These are phyloP conservation scores for Virgularia gustaviana DNA, from an alignment of 92 coral and sea anemone genomes.

Conservation along the genomic window DNA sequence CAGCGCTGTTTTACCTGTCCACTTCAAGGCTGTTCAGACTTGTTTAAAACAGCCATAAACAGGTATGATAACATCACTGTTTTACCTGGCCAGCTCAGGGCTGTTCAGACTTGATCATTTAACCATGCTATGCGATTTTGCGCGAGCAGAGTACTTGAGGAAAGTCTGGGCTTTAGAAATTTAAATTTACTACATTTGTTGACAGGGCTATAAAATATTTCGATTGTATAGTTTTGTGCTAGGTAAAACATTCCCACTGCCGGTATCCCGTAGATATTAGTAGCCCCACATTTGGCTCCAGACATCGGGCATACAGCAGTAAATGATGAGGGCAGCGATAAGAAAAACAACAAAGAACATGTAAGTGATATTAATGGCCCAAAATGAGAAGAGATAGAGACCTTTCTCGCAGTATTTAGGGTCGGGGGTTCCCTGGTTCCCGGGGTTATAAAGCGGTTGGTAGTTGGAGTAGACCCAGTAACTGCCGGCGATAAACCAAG, in stretches of 20 bases:
- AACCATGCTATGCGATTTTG: no score
- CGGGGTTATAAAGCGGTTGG: conserved; percentile 24
- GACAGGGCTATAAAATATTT: no score
- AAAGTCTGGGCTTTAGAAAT: no score
- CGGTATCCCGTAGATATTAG: no score
- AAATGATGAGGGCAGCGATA: conserved; percentile 11
- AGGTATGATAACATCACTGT: no score
- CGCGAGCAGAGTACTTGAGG: no score
- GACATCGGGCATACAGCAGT: conserved; percentile 22
- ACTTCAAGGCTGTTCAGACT: no score
- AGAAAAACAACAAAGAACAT: conserved; percentile 26
- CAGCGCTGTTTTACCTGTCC: no score
- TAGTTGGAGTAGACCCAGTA: conserved; percentile 36
- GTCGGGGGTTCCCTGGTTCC: background rate
- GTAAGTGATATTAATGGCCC: conserved; percentile 28
- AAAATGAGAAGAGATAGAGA: conserved; percentile 25
- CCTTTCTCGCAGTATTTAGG: conserved; percentile 15
- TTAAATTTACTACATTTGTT: no score
- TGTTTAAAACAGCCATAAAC: no score
- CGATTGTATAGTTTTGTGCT: background rate
- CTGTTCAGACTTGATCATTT: no score
- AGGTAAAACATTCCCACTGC: background rate
- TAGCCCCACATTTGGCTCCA: conserved; percentile 41
- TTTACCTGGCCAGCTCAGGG: no score
- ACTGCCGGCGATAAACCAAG: conserved; percentile 27